Evolutionary conservation across 2,888 invertebrate genomes (phyloP).

Genomic region (Melinopterus prodromus): DNA sequence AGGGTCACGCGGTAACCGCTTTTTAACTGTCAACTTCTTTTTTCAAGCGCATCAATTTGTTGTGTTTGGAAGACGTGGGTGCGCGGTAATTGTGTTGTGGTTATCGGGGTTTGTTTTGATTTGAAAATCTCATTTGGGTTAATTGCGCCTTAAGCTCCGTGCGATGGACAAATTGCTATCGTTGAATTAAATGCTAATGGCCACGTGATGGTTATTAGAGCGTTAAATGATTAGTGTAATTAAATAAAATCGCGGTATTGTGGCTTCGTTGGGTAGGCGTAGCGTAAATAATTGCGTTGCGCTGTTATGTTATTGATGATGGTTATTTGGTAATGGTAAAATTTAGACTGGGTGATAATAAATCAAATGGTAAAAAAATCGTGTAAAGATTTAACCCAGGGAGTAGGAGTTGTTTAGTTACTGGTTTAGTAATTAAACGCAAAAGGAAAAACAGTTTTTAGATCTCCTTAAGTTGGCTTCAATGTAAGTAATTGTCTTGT

Average conservation of each 20-base stretch:
- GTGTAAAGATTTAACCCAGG: no score
- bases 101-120: slow-evolving; percentile 35
- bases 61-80: neutral
- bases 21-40: neutral
- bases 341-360: no score
- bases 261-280: neutral
- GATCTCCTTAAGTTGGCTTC: no score
- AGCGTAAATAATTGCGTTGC: neutral
- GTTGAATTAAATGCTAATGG: slow-evolving; percentile 5
- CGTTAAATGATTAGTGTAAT: slow-evolving; percentile 31
- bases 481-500: neutral
- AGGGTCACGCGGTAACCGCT: neutral
- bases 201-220: slow-evolving; percentile 6
- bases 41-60: slow-evolving; percentile 12
- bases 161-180: neutral
- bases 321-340: no score
- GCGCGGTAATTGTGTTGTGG: slow-evolving; percentile 31
- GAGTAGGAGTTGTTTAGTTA: no score
- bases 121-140: slow-evolving; percentile 32
- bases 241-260: neutral
- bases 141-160: slow-evolving; percentile 23
- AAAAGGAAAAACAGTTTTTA: no score
- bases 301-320: neutral
- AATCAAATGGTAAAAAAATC: no score
- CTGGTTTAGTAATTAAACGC: no score